Evolutionary conservation across 1,140 invertebrate species (phyloP).

Genomic region (Drosophila biarmipes): DNA sequence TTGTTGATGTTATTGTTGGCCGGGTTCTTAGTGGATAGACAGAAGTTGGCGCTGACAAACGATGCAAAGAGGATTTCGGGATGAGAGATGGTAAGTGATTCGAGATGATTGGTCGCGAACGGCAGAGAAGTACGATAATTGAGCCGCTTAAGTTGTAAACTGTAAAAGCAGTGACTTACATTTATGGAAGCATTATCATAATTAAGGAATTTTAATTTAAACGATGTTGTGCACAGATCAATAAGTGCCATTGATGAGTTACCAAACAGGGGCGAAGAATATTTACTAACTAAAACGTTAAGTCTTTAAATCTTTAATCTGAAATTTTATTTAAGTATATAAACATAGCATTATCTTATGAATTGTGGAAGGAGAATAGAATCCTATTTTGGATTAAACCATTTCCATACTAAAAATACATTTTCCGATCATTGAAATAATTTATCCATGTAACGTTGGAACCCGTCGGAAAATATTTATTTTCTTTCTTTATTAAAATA

Average conservation of each 20-base stretch:
- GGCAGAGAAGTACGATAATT: slow-evolving; percentile 18
- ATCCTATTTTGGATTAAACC: too few species aligned
- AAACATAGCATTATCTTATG: too few species aligned
- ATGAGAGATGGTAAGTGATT: slow-evolving; percentile 24
- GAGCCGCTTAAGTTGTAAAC: slow-evolving; percentile 7
- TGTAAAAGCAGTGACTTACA: neutral
- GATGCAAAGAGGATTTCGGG: slow-evolving; percentile 31
- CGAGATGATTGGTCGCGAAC: slow-evolving; percentile 20
- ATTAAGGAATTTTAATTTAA: neutral
- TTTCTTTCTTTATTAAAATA: too few species aligned
- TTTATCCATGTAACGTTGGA: too few species aligned
- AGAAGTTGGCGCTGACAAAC: slow-evolving; percentile 44
- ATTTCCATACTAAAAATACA: too few species aligned
- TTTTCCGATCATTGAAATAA: too few species aligned
- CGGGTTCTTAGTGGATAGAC: slow-evolving; percentile 30
- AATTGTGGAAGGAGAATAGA: too few species aligned
- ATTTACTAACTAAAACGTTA: too few species aligned
- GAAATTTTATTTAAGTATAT: too few species aligned
- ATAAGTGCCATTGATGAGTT: neutral
- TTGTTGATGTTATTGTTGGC: slow-evolving; percentile 52
- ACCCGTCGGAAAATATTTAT: too few species aligned
- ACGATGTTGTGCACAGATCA: neutral
- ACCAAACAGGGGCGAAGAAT: too few species aligned
- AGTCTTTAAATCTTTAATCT: too few species aligned
- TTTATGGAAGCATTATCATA: neutral